A percentile compares a stretch with the other conserved stretches of the same genome.
These are phyloP conservation scores for Orientallactaga bullata DNA, from an alignment of 2,113 vertebrate genomes.

Conservation along the genomic window DNA sequence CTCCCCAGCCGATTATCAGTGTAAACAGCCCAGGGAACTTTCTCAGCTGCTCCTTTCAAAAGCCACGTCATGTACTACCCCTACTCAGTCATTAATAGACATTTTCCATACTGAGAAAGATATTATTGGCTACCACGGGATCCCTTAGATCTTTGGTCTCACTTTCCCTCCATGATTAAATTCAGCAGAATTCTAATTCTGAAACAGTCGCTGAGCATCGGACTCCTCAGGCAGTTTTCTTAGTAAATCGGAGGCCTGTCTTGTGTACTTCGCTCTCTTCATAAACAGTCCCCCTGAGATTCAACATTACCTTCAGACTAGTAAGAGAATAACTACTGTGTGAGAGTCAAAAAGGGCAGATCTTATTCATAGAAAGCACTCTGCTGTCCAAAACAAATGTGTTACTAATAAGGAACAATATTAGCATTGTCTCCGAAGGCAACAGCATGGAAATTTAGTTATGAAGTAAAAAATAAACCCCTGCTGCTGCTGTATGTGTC, in stretches of 20 bases:
- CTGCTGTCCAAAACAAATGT: constrained; percentile 65
- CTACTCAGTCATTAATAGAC: not conserved
- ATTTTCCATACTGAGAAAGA: constrained; percentile 34
- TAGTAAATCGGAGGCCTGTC: not conserved
- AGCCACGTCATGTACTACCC: not conserved
- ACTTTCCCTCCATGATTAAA: not conserved
- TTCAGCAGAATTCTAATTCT: not conserved
- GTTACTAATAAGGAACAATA: constrained; percentile 66
- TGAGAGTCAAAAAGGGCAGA: constrained; percentile 24
- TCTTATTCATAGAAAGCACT: constrained; percentile 55
- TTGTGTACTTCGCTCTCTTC: not conserved
- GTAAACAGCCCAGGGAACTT: not conserved
- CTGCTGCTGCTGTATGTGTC: not conserved
- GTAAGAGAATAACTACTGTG: not conserved
- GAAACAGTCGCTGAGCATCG: not conserved
- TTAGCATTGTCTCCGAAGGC: constrained; percentile 55
- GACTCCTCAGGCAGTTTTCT: not conserved
- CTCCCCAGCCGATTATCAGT: not conserved
- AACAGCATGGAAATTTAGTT: constrained; percentile 26
- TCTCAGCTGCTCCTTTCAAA: not conserved
- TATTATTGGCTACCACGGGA: not conserved
- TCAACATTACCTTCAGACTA: not conserved
- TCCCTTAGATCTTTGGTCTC: not conserved
- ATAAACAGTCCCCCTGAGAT: not conserved
- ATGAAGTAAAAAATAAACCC: constrained; percentile 58